Conservation (phyloP, 2,113 vertebrate genomes). For the Poicephalus meyeri region DNA sequence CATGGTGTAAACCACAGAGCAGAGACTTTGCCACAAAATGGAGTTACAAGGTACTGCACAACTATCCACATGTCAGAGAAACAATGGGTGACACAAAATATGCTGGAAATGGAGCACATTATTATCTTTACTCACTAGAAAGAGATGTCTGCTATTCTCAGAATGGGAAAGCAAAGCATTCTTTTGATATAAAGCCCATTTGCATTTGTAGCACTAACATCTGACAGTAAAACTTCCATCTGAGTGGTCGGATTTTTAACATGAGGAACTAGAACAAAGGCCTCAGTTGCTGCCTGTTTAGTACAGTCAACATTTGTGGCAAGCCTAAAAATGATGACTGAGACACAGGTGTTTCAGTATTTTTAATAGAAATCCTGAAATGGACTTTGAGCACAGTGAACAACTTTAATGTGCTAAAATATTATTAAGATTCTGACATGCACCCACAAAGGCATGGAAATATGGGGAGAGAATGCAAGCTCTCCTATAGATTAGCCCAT, state of each 20-base stretch:
- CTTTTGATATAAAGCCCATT: not conserved
- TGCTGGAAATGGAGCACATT: fast-evolving
- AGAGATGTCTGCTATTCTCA: not conserved
- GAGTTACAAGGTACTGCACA: not conserved
- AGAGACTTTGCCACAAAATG: not conserved
- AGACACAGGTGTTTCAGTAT: not conserved
- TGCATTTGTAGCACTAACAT: not conserved
- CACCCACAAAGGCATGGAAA: not conserved
- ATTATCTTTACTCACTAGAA: not conserved
- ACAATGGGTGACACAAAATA: not conserved
- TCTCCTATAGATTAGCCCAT: fast-evolving
- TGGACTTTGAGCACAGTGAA: not conserved
- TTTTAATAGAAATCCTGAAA: not conserved
- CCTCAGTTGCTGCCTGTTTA: not conserved
- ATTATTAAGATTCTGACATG: not conserved
- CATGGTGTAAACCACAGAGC: not conserved
- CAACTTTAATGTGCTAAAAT: not conserved
- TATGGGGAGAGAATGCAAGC: not conserved
- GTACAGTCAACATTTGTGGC: not conserved
- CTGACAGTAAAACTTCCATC: not conserved
- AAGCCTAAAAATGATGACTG: not conserved
- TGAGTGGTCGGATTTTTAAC: not conserved
- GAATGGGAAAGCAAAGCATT: not conserved
- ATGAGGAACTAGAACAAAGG: not conserved
- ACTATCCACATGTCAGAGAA: not conserved